Conservation (phyloP, 2,113 vertebrate species). For the Halichoerus grypus region DNA sequence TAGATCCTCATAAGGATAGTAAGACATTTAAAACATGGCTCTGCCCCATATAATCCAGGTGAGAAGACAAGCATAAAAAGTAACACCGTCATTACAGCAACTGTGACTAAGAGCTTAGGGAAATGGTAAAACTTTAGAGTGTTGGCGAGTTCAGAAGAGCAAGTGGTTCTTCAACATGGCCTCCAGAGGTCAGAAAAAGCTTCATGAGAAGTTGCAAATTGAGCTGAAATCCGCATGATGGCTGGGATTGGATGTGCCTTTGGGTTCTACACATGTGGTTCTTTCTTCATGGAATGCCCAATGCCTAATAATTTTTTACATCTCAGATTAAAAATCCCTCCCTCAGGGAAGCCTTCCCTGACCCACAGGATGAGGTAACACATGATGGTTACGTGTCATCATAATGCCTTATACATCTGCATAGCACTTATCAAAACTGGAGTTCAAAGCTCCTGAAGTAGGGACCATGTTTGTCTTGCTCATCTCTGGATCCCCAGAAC, state of each 20-base stretch:
- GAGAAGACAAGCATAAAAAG: background rate
- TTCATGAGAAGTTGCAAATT: background rate
- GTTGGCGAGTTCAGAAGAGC: background rate
- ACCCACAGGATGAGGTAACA: background rate
- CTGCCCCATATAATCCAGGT: background rate
- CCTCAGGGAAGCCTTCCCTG: background rate
- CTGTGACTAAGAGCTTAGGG: background rate
- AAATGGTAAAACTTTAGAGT: background rate
- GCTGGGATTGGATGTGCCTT: background rate
- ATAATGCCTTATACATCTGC: background rate
- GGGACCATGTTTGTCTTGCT: background rate
- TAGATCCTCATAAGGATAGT: background rate
- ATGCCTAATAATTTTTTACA: background rate
- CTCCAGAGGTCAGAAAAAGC: background rate
- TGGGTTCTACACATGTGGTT: background rate
- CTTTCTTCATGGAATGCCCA: background rate
- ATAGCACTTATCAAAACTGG: background rate
- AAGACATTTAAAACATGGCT: background rate
- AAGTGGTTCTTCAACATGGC: background rate
- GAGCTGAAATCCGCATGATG: background rate
- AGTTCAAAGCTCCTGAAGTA: background rate
- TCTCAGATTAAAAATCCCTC: background rate
- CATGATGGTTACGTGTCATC: background rate
- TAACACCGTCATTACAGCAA: background rate
- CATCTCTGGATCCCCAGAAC: background rate